Base-by-base conservation (phyloP, 2,113 vertebrate species). In the Python bivittatus region DNA sequence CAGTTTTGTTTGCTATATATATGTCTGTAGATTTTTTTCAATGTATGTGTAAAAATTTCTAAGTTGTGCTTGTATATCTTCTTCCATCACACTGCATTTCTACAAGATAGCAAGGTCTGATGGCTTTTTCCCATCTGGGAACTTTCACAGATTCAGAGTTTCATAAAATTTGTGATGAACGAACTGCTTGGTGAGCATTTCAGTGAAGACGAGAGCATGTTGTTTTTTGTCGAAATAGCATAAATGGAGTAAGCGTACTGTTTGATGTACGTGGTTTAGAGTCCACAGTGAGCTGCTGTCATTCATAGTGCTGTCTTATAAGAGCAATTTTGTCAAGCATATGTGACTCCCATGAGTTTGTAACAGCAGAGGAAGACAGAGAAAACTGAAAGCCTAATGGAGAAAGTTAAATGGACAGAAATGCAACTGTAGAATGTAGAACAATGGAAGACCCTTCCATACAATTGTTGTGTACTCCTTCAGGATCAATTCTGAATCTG, bases 311-410 rank as follows among this genome's bases (percentile, higher is more conserved):
- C 91, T 93, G n/a, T 22, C 86, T 93, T 88, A 79, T 91, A 61
- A 88, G 92, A 88, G 10, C n/a, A 0, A 48, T 88, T 88, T 92
- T 84, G 44, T 86, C 91, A 94, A 88, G 88, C 57, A 48, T 89
- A 56, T 93, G 88, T 88, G 88, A 94, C 89, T 87, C 90, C 54
- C 44, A 10, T 90, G 86, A 20, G n/a, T 93, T 60, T 84, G 86
- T 93, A 92, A 93, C 91, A 93, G 93, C 90, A 95, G 94, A 61
- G 22, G 93, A 53, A 17, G 88, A 86, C 94, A 94, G 94, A 92
- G 91, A 64, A 91, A 93, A 95, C 33, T 56, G 88, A 93, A 92
- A 84, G 90, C 29, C 60, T 56, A 60, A 92, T 27, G 90, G 92
- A 72, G 83, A 91, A 86, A 94, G 88, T 58, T 54, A 94, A 94